Evolutionary conservation across 2,113 vertebrate genomes (phyloP).

Genomic region (Catharus fuscescens): DNA sequence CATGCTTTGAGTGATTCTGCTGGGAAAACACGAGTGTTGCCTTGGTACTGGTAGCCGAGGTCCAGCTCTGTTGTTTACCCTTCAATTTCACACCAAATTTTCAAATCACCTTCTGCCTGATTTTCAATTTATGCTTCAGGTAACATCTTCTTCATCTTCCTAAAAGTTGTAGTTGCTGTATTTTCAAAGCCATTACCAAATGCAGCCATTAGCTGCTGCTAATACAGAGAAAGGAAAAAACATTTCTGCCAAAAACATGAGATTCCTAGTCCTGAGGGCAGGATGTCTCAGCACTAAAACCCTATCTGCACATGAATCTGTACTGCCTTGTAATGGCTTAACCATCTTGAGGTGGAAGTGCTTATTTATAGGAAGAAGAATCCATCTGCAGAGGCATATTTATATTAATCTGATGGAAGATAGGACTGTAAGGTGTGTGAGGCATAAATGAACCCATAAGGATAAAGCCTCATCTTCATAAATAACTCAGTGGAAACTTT

Average conservation of each 20-base stretch:
- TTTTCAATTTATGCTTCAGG: neutral
- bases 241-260: neutral
- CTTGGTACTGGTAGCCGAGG: neutral
- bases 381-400: neutral
- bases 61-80: neutral
- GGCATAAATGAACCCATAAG: neutral
- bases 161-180: neutral
- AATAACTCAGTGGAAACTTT: neutral
- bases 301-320: neutral
- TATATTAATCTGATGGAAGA: neutral
- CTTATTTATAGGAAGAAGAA: neutral
- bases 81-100: neutral
- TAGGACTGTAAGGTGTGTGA: neutral
- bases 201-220: neutral
- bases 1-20: neutral
- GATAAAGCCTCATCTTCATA: neutral
- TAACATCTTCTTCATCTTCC: neutral
- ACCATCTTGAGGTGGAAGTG: neutral
- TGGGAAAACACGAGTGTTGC: neutral
- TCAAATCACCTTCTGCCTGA: neutral
- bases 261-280: neutral
- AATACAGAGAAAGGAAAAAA: neutral
- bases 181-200: neutral
- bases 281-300: neutral
- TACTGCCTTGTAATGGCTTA: neutral